Conservation (phyloP, 2,113 vertebrate species). For the Rhinogobius similis region DNA sequence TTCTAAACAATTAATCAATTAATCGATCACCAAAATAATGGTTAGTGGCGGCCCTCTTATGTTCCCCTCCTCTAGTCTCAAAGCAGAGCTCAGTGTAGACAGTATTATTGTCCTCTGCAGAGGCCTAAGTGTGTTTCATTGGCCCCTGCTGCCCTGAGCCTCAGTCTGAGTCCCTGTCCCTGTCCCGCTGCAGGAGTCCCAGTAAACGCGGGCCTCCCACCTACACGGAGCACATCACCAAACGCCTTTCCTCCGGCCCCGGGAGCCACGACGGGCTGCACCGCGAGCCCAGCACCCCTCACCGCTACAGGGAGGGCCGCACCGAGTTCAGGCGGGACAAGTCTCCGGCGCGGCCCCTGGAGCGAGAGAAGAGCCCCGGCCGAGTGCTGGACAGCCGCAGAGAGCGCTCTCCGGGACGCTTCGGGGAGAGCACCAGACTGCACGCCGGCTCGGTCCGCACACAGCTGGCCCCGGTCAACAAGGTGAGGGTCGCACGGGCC, state of each 20-base stretch:
- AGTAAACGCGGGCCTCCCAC: constrained; percentile 97
- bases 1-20: no score
- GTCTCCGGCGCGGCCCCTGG: constrained; percentile 91
- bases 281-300: constrained; percentile 94
- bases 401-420: constrained; percentile 91
- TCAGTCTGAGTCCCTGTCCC: neutral
- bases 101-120: neutral
- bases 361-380: constrained; percentile 94
- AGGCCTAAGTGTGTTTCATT: neutral
- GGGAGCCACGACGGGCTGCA: constrained; percentile 88
- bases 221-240: constrained; percentile 98
- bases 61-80: no score
- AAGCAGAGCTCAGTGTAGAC: no score
- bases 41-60: no score
- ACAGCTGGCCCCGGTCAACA: constrained; percentile 94
- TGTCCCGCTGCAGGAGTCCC: constrained; percentile 80
- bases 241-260: constrained; percentile 90
- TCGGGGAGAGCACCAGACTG: constrained; percentile 89
- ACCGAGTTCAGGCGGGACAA: constrained; percentile 95
- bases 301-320: constrained; percentile 94
- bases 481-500: constrained; percentile 73
- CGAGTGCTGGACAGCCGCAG: constrained; percentile 90
- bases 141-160: no score
- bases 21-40: no score
- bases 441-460: constrained; percentile 88